Conservation (phyloP, 1,140 invertebrate species). For the Radopholus similis region DNA sequence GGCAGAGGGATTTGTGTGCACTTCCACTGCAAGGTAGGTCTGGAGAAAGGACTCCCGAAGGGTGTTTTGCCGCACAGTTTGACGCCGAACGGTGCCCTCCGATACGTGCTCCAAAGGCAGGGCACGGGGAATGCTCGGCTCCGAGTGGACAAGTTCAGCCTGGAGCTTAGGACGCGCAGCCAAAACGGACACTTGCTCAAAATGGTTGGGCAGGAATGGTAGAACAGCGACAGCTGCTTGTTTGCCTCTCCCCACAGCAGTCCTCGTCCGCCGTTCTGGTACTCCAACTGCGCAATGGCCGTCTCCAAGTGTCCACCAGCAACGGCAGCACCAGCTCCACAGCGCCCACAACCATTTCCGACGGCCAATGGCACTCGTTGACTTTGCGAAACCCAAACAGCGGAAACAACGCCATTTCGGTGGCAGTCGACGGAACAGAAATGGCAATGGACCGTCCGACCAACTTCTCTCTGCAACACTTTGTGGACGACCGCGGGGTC, state of each 20-base stretch:
- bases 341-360: slow-evolving; percentile 25
- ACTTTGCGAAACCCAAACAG: background rate
- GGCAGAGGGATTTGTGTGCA: slow-evolving; percentile 82
- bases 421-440: background rate
- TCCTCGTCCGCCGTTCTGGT: slow-evolving; percentile 20
- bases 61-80: slow-evolving; percentile 39
- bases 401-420: background rate
- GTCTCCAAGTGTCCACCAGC: slow-evolving; percentile 24
- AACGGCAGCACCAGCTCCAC: slow-evolving; percentile 28
- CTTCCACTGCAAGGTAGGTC: slow-evolving; percentile 17
- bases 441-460: background rate
- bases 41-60: background rate
- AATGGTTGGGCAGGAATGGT: slow-evolving; percentile 37
- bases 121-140: background rate
- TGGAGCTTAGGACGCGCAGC: slow-evolving; percentile 49
- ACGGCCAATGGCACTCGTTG: slow-evolving; percentile 46
- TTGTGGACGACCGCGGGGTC: slow-evolving; percentile 20
- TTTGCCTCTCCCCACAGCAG: too few relatives aligned
- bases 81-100: slow-evolving; percentile 29
- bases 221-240: too few relatives aligned
- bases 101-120: slow-evolving; percentile 19
- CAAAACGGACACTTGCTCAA: slow-evolving; percentile 49
- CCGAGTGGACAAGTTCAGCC: slow-evolving; percentile 31
- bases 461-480: slow-evolving; percentile 36
- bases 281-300: slow-evolving; percentile 17